A percentile compares a stretch with the other conserved stretches of the same genome.
Evolutionary conservation across 2,888 invertebrate genomes (phyloP).

Genomic region (Poecilobothrus nobilitatus): DNA sequence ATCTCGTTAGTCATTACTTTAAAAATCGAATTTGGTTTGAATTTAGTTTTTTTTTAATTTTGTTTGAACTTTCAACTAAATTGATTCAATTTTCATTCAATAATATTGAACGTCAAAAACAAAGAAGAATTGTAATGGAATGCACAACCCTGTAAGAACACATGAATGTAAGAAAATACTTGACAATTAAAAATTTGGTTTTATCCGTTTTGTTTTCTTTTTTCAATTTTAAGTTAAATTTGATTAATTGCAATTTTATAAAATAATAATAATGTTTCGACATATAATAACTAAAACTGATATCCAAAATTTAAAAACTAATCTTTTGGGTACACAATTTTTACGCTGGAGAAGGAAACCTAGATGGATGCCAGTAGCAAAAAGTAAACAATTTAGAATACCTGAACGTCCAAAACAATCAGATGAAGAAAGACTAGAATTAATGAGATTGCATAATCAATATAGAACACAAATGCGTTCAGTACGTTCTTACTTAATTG

Average conservation of each 20-base stretch:
- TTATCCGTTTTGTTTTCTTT: no score
- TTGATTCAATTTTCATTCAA: no score
- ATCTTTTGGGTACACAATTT: conserved; percentile 30
- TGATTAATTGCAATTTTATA: background rate
- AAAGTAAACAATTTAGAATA: conserved; percentile 66
- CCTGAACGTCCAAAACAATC: conserved; percentile 53
- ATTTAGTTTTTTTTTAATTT: no score
- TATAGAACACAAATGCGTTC: conserved; percentile 53
- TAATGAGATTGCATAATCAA: conserved; percentile 58
- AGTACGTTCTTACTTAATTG: conserved; percentile 48
- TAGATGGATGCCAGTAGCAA: conserved; percentile 69
- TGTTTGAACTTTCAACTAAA: no score
- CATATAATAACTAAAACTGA: background rate
- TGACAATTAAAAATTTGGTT: no score
- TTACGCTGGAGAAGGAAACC: conserved; percentile 64
- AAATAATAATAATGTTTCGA: background rate
- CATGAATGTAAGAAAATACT: no score
- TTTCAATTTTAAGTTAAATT: background rate
- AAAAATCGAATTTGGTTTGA: no score
- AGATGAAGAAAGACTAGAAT: conserved; percentile 56
- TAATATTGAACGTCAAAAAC: no score
- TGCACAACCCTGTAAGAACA: no score
- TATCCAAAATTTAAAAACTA: background rate
- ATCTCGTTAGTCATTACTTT: no score
- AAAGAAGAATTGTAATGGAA: no score